Evolutionary conservation across 2,888 invertebrate genomes (phyloP), one percentile per base, ranked within the genome.

Genomic region (Tenthredo mesomela): DNA sequence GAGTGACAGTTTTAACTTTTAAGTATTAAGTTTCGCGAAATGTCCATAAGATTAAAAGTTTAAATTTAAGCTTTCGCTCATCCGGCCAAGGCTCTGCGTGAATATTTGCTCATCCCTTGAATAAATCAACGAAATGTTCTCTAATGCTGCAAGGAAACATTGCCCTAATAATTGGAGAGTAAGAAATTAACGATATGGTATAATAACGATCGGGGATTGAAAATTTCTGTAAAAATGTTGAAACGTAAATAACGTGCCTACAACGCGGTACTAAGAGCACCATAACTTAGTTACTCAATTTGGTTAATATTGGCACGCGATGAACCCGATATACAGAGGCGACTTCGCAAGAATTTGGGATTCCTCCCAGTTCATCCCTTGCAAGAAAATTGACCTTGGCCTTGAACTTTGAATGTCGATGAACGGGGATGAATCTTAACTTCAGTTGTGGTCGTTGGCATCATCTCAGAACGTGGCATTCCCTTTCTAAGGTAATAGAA

Each of bases 371-470:
- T 29, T 37, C 40, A 33, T 50, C n/a, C 77, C 77, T 50, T n/a
- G 18, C 7, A 33, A 9, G 15, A 58, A 33, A 37, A 61, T 40
- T 40, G 61, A 61, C 58, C 61, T 61, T 50, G 80, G 21, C 21
- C 61, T 21, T 21, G 21, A 80, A 50, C 80, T 61, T 61, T 61
- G 61, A 78, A 78, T 58, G 33, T 18, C 37, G 78, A 61, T 61
- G 80, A 61, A 25, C 58, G 0, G 37, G 61, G 61, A 25, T 80
- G 15, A 58, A 43, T 43, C 21, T 12, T 40, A 37, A 40, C 40
- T 67, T 33, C 29, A 15, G 2, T n/a, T 40, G 29, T 58, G 40
- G 40, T 58, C 58, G 15, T 6, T 40, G 80, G 25, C 37, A 61
- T 40, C 21, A 18, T 40, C 61, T 33, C 21, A n/a, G 61, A 61